Base-by-base conservation (phyloP, 2,113 vertebrate species). In the Apteryx owenii region DNA sequence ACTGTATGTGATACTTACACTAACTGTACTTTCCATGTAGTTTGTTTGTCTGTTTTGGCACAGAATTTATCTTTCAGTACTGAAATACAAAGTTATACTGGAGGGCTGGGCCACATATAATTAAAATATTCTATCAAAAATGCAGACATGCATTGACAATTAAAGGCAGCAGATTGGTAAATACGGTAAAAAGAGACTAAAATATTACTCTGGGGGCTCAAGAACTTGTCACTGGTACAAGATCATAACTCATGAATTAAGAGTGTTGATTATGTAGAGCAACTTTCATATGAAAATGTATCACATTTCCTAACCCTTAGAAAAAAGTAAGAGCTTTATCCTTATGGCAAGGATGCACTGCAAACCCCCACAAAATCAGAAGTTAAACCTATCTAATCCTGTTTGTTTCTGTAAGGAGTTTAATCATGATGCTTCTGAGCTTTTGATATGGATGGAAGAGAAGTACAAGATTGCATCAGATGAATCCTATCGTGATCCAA, bases 381-480 rank as follows among this genome's bases (percentile, higher is more conserved):
- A 77, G 10, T 65, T 73, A 78, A 93, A 93, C 81, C 6, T 29
- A 51, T 81, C 82, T 69, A 85, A 81, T 86, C n/a, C 12, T 72
- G 7, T 80, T 62, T 94, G 10, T 75, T 71, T 71, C 10, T 75
- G 21, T 72, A 93, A 99, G 99, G 98, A 99, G 70, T 99, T 99
- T 95, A 98, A 98, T 93, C 98, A 97, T 87, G 98, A 99, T 31
- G 97, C 97, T 8, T 98, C 97, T 5, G 99, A 98, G 93, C 98
- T 99, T 93, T 90, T 98, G 82, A 85, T 99, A 70, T 99, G 99
- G 99, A 98, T 99, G 97, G 98, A 99, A 42, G 99, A 99, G 94
- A 99, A 99, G 93, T 98, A 98, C 64, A 97, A 97, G 95, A 96
- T 98, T 58, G 98, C 97, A 2, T 98, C 98, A 4, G 99, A 99